Conservation (phyloP, 2,888 invertebrate genomes). For the Tridacna gigas region DNA sequence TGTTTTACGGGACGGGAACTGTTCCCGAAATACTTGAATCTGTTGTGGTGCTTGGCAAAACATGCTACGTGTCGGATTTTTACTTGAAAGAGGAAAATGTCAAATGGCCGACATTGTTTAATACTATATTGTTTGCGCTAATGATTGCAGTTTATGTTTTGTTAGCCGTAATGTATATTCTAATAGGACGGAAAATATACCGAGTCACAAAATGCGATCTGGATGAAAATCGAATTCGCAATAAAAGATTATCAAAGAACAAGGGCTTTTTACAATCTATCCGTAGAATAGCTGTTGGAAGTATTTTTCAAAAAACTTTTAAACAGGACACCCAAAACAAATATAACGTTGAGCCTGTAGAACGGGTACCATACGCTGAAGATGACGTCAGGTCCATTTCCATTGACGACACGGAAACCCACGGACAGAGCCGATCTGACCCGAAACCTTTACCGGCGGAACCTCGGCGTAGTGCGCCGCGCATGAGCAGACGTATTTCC, state of each 20-base stretch:
- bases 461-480: background rate
- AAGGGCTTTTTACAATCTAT: background rate
- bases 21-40: conserved; percentile 39
- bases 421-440: background rate
- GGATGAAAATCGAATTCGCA: background rate
- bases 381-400: conserved; percentile 19
- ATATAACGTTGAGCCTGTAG: background rate
- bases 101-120: conserved; percentile 47
- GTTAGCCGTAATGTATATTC: conserved; percentile 33
- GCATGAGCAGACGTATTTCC: conserved; percentile 44
- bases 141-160: conserved; percentile 41
- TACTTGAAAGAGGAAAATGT: conserved; percentile 11
- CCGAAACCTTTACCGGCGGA: background rate
- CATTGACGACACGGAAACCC: conserved; percentile 7
- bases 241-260: conserved; percentile 6
- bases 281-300: conserved; percentile 14
- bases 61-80: conserved; percentile 47
- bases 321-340: background rate
- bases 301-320: conserved; percentile 9
- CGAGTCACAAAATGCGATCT: conserved; percentile 26
- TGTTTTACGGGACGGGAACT: conserved; percentile 51
- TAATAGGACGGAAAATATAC: conserved; percentile 42
- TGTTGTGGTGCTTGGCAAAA: conserved; percentile 41
- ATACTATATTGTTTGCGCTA: conserved; percentile 33
- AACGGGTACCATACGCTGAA: background rate